These are phyloP conservation scores for Salpingus planirostris DNA, from an alignment of 2,888 invertebrate genomes.

Conservation along the genomic window DNA sequence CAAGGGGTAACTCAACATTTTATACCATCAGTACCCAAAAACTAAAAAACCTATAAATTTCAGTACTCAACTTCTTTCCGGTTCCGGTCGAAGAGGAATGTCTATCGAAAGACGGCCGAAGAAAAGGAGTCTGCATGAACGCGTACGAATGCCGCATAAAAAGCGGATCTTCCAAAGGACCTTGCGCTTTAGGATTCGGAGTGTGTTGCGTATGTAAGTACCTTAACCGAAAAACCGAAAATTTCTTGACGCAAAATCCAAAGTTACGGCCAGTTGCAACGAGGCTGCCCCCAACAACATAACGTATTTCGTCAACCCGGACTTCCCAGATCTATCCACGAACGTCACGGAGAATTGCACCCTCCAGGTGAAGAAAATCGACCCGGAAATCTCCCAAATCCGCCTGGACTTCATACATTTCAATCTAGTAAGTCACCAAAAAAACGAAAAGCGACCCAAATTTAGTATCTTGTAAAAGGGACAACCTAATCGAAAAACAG, in stretches of 20 bases:
- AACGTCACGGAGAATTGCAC: slow-evolving; percentile 59
- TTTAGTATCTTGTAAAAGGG: slow-evolving; percentile 45
- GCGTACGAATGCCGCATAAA: slow-evolving; percentile 74
- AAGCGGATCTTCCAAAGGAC: slow-evolving; percentile 60
- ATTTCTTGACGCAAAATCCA: too few relatives aligned
- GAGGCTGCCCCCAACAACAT: slow-evolving; percentile 65
- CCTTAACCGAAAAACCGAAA: too few relatives aligned
- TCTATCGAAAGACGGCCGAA: slow-evolving; percentile 58
- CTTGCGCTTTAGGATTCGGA: slow-evolving; percentile 75
- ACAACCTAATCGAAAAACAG: slow-evolving; percentile 71
- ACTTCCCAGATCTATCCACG: slow-evolving; percentile 66
- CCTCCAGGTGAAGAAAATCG: slow-evolving; percentile 64
- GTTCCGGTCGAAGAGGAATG: slow-evolving; percentile 78
- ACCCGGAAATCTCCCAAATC: slow-evolving; percentile 72
- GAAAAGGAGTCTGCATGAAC: slow-evolving; percentile 71
- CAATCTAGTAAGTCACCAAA: slow-evolving; percentile 63
- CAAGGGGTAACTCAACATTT: too few relatives aligned
- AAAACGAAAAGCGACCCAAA: too few relatives aligned
- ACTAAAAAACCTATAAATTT: too few relatives aligned
- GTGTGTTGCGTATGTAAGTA: slow-evolving; percentile 80
- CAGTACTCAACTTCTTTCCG: slow-evolving; percentile 76
- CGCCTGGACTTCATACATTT: slow-evolving; percentile 78
- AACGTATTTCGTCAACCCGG: slow-evolving; percentile 75
- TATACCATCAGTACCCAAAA: too few relatives aligned
- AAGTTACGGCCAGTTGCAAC: slow-evolving; percentile 69